A percentile compares a stretch with the other conserved stretches of the same genome.
phyloP scores from a whole-genome alignment of 2,797 vertebrate genomes.

The Melanotaenia trifasciata region DNA sequence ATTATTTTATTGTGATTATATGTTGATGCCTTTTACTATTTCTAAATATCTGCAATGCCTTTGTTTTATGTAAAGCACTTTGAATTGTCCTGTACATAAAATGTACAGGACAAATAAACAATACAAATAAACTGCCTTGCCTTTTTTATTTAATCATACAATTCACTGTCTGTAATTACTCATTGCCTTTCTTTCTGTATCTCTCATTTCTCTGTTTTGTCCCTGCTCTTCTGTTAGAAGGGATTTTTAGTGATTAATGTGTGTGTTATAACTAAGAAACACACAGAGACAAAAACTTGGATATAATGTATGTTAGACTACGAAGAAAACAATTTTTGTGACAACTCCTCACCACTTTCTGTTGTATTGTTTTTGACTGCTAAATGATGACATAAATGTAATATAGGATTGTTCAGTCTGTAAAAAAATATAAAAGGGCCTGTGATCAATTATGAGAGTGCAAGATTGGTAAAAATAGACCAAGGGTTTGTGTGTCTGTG shows the following conservation, averaged over 20 bases:
- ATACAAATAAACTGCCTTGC: no score
- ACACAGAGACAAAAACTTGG: conserved; percentile 13
- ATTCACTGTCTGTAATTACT: conserved; percentile 12
- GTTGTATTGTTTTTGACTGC: conserved; percentile 15
- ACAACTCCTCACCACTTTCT: conserved; percentile 21
- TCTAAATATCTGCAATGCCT: no score
- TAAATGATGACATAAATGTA: conserved; percentile 22
- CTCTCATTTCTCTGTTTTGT: conserved; percentile 5
- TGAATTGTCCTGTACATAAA: no score
- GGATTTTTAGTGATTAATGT: neutral
- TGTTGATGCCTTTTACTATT: no score
- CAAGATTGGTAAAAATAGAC: neutral
- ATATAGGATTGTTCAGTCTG: conserved; percentile 20
- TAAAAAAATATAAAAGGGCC: conserved; percentile 3
- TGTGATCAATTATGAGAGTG: conserved; percentile 3
- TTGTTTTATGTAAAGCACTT: no score
- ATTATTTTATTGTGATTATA: no score
- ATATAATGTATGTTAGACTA: conserved; percentile 1
- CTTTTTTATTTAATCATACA: no score
- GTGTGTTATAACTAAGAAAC: no score
- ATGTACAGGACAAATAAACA: no score
- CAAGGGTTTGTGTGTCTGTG: conserved; percentile 4
- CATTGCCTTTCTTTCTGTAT: conserved; percentile 32
- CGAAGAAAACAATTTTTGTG: neutral
- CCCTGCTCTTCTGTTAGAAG: conserved; percentile 12